Percentiles rank a stretch among this genome's conserved stretches.
These are phyloP conservation scores for Capitella teleta DNA, from an alignment of 1,140 invertebrate species.

Conservation along the genomic window DNA sequence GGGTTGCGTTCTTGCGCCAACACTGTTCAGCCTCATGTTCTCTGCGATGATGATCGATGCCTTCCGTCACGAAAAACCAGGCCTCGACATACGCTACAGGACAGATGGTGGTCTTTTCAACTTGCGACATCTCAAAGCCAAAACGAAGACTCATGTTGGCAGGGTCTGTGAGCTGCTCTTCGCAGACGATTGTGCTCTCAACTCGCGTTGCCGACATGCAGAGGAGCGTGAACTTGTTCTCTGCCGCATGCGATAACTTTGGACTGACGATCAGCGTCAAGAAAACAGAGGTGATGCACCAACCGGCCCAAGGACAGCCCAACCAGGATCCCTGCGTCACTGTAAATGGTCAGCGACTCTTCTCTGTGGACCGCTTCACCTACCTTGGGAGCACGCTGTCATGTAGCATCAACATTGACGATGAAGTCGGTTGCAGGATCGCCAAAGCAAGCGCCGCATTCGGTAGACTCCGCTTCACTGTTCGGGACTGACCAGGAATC, in stretches of 20 bases:
- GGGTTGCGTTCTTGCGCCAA: conserved; percentile 13
- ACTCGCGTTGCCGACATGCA: background rate
- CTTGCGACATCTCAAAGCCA: conserved; percentile 7
- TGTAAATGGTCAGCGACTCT: background rate
- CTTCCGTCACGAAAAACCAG: conserved; percentile 7
- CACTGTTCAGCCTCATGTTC: conserved; percentile 10
- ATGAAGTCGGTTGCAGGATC: too few species aligned
- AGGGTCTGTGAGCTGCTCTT: background rate
- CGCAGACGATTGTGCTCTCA: conserved; percentile 12
- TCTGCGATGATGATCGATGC: conserved; percentile 8
- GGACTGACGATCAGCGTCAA: conserved; percentile 1
- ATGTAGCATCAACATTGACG: too few species aligned
- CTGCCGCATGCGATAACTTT: background rate
- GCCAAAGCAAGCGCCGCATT: too few species aligned
- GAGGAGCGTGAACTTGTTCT: background rate
- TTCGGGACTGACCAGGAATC: too few species aligned
- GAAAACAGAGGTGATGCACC: conserved; percentile 3
- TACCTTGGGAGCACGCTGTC: conserved; percentile 1
- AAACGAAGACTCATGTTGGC: conserved; percentile 7
- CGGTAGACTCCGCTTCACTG: too few species aligned
- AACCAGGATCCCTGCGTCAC: background rate
- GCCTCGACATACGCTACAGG: conserved; percentile 5
- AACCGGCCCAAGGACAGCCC: background rate
- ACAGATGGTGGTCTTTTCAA: conserved; percentile 14
- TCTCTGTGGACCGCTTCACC: too few species aligned